A percentile compares a stretch with the other conserved stretches of the same genome.
Conservation (phyloP, 1,140 invertebrate species). For the Caenorhabditis briggsae region DNA sequence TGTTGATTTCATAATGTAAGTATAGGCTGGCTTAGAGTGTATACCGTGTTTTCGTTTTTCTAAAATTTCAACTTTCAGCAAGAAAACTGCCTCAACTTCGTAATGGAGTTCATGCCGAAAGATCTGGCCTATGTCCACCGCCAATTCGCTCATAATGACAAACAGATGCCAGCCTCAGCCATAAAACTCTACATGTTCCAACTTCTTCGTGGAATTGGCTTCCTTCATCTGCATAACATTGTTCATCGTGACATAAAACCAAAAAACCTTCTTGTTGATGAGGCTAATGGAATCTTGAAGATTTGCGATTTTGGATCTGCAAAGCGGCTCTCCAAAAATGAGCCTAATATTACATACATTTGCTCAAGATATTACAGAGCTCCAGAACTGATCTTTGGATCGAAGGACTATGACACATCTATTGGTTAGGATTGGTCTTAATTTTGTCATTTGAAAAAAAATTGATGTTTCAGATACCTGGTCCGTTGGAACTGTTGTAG, state of each 20-base stretch:
- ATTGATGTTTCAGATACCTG: slow-evolving; percentile 56
- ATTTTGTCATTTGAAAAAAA: not conserved
- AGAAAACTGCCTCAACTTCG: slow-evolving; percentile 45
- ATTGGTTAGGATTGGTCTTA: not conserved
- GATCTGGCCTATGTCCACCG: slow-evolving; percentile 37
- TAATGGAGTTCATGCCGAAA: slow-evolving; percentile 61
- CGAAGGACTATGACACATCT: slow-evolving; percentile 52
- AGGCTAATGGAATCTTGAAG: slow-evolving; percentile 53
- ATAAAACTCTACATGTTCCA: slow-evolving; percentile 62
- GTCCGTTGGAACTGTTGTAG: slow-evolving; percentile 39
- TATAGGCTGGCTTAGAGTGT: too few species aligned
- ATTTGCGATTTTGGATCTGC: slow-evolving; percentile 64
- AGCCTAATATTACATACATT: slow-evolving; percentile 58
- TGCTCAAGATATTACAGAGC: slow-evolving; percentile 61
- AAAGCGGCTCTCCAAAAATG: slow-evolving; percentile 27
- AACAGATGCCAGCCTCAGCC: slow-evolving; percentile 19
- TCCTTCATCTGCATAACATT: slow-evolving; percentile 56
- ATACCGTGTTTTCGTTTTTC: not conserved
- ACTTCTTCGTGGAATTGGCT: slow-evolving; percentile 52
- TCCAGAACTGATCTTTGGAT: slow-evolving; percentile 55
- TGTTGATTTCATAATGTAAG: too few species aligned
- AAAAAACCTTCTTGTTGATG: slow-evolving; percentile 57
- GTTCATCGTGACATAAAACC: slow-evolving; percentile 61
- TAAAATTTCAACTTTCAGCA: not conserved
- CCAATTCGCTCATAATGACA: slow-evolving; percentile 50